Evolutionary conservation across 2,888 invertebrate species (phyloP).

Genomic region (Tetranychus piercei): DNA sequence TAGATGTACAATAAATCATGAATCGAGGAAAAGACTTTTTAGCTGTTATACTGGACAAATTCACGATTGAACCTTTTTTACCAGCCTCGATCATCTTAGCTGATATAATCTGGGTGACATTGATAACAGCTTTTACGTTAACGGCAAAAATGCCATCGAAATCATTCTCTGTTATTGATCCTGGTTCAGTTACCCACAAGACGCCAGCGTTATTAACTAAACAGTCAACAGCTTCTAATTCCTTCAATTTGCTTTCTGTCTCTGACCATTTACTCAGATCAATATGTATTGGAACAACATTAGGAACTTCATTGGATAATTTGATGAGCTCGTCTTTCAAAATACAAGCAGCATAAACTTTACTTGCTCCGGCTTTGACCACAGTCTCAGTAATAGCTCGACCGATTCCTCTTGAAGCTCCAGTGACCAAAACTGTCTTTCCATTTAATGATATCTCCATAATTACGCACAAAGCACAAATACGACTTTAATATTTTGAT

Average conservation of each 20-base stretch:
- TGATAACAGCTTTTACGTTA: conserved; percentile 66
- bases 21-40: conserved; percentile 52
- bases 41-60: conserved; percentile 63
- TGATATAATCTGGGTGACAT: conserved; percentile 63
- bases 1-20: conserved; percentile 60
- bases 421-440: conserved; percentile 57
- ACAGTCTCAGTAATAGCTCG: background rate
- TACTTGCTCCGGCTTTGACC: background rate
- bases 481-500: no score
- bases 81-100: conserved; percentile 51
- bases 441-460: background rate
- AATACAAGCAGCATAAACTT: background rate
- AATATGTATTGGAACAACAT: background rate
- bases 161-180: background rate
- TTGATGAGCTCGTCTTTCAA: background rate
- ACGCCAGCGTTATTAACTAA: conserved; percentile 11
- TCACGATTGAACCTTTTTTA: conserved; percentile 60
- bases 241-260: background rate
- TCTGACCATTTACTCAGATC: conserved; percentile 8
- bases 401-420: conserved; percentile 58
- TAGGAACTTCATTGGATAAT: background rate
- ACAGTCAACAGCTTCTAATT: background rate
- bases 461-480: background rate
- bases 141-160: conserved; percentile 36
- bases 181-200: background rate